Conservation (phyloP, 1,140 invertebrate genomes). For the Papilio glaucus region DNA sequence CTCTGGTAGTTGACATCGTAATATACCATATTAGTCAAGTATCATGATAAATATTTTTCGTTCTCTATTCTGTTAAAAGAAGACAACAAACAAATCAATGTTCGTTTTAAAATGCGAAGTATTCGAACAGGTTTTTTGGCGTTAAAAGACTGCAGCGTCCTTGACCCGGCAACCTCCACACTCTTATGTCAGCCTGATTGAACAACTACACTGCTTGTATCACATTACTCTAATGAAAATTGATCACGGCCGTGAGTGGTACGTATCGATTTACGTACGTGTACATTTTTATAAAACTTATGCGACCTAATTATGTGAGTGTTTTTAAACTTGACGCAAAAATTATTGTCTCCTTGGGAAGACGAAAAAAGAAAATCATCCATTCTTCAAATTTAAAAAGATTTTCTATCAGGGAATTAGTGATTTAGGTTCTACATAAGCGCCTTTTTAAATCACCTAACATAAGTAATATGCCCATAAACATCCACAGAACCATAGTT, state of each 20-base stretch:
- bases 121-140: conserved; percentile 40
- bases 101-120: conserved; percentile 10
- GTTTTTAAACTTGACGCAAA: neutral
- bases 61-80: neutral
- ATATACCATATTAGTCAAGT: no score
- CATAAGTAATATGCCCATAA: no score
- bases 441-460: no score
- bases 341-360: no score
- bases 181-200: conserved; percentile 45
- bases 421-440: no score
- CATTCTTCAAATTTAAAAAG: no score
- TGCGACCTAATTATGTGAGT: no score
- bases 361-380: no score
- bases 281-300: neutral
- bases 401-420: no score
- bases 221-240: conserved; percentile 13
- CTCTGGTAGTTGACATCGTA: no score
- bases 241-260: neutral
- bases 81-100: neutral
- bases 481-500: no score
- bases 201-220: conserved; percentile 1
- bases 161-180: conserved; percentile 42
- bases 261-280: neutral
- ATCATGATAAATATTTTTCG: no score
- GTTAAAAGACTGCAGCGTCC: conserved; percentile 47